A percentile compares a stretch with the other conserved stretches of the same genome.
These are phyloP conservation scores for Eleginops maclovinus DNA, from an alignment of 2,113 vertebrate genomes.

Conservation along the genomic window DNA sequence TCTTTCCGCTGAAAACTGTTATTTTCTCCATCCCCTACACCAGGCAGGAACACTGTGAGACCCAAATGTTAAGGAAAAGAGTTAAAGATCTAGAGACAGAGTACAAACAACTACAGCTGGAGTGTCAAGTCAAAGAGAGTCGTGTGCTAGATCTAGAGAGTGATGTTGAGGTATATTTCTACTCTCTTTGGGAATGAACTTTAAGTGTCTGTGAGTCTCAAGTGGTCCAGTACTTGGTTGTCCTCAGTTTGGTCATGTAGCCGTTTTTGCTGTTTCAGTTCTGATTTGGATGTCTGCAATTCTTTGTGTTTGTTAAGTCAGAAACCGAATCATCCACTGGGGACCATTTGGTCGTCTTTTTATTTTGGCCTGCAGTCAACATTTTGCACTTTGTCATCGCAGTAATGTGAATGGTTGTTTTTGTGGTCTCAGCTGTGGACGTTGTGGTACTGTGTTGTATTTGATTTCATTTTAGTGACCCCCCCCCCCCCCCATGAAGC, in stretches of 20 bases:
- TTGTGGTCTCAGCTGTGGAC: conserved; percentile 43
- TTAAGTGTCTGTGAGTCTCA: conserved; percentile 69
- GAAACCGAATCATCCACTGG: conserved; percentile 16
- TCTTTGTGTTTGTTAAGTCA: conserved; percentile 37
- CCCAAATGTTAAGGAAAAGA: conserved; percentile 87
- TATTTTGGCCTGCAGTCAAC: conserved; percentile 57
- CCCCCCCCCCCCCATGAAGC: conserved; percentile 62
- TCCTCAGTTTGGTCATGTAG: conserved; percentile 64
- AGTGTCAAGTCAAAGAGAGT: conserved; percentile 85
- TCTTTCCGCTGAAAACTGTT: conserved; percentile 46
- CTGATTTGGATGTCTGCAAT: conserved; percentile 14
- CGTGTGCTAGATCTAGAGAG: conserved; percentile 84
- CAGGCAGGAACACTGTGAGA: conserved; percentile 87
- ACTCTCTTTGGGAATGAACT: conserved; percentile 72
- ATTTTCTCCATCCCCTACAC: conserved; percentile 75
- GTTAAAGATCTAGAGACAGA: conserved; percentile 88
- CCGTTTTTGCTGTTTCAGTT: conserved; percentile 48
- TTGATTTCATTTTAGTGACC: conserved; percentile 57
- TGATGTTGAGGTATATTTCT: conserved; percentile 84
- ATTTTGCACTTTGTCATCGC: conserved; percentile 52
- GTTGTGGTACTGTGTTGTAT: conserved; percentile 54
- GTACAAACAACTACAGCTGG: conserved; percentile 88
- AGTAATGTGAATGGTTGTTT: conserved; percentile 32
- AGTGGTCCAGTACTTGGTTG: conserved; percentile 58
- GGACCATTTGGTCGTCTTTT: conserved; percentile 20